A percentile compares a stretch with the other conserved stretches of the same genome.
Evolutionary conservation across 2,113 vertebrate genomes (phyloP).

Genomic region (Embiotoca jacksoni): DNA sequence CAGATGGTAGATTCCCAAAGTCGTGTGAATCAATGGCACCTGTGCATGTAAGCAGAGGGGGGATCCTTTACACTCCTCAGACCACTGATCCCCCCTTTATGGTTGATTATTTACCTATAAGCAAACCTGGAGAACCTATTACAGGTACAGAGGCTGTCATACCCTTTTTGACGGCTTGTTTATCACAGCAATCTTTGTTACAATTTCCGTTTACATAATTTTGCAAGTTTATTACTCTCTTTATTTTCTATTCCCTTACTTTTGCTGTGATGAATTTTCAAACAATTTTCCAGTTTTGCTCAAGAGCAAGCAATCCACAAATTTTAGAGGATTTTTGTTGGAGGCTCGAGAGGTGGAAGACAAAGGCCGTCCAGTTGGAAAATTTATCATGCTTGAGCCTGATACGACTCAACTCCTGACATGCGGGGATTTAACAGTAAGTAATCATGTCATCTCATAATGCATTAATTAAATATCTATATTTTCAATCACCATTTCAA

Average conservation of each 20-base stretch:
- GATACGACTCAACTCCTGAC: rapidly evolving
- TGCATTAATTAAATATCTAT: too few species aligned
- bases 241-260: background rate
- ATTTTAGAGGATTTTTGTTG: slow-evolving; percentile 52
- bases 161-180: background rate
- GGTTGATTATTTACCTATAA: rapidly evolving
- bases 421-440: background rate
- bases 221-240: background rate
- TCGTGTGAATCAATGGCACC: slow-evolving; percentile 35
- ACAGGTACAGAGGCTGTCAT: slow-evolving; percentile 37
- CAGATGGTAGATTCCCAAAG: rapidly evolving
- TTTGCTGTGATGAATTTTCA: background rate
- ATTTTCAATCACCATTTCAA: too few species aligned
- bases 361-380: background rate
- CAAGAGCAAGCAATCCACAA: rapidly evolving
- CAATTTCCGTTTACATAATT: too few species aligned
- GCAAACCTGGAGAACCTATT: background rate
- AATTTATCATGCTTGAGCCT: background rate
- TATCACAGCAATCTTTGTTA: background rate
- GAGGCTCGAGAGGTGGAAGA: background rate
- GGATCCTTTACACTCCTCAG: rapidly evolving
- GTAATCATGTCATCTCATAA: background rate
- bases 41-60: rapidly evolving
- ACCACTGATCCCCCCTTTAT: background rate
- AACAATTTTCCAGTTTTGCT: slow-evolving; percentile 54